phyloP scores from a whole-genome alignment of 2,113 vertebrate genomes.

The Tragelaphus buxtoni region DNA sequence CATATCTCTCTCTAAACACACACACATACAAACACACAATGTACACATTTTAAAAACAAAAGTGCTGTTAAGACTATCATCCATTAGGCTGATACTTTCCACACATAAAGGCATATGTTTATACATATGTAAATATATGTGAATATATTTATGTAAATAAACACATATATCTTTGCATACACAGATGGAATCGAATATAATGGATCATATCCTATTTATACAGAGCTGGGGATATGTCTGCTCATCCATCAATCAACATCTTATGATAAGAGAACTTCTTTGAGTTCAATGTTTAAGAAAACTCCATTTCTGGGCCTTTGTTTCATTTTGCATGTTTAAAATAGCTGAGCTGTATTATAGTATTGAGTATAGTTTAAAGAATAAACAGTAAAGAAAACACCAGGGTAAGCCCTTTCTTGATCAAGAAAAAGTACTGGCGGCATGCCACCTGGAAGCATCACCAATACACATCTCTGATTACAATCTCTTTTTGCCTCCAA shows the following conservation, averaged over 20 bases:
- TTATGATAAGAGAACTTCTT: neutral
- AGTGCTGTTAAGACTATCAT: neutral
- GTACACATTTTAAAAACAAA: neutral
- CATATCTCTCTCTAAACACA: neutral
- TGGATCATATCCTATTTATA: neutral
- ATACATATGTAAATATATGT: neutral
- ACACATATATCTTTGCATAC: neutral
- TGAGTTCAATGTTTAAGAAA: neutral
- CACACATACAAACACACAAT: neutral
- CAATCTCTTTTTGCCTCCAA: neutral
- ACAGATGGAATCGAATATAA: conserved; percentile 4
- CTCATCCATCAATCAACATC: neutral
- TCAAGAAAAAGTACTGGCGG: neutral
- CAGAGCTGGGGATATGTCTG: neutral
- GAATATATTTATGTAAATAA: neutral
- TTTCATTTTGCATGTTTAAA: conserved; percentile 37
- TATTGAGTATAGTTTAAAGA: neutral
- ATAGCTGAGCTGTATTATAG: neutral
- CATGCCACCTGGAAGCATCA: neutral
- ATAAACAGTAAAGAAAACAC: neutral
- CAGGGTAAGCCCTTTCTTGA: neutral
- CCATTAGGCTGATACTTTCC: neutral
- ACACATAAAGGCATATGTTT: neutral
- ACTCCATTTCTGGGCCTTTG: neutral
- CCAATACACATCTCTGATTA: neutral